Base-by-base conservation (phyloP, 2,888 invertebrate species). In the Amphipoea lucens region DNA sequence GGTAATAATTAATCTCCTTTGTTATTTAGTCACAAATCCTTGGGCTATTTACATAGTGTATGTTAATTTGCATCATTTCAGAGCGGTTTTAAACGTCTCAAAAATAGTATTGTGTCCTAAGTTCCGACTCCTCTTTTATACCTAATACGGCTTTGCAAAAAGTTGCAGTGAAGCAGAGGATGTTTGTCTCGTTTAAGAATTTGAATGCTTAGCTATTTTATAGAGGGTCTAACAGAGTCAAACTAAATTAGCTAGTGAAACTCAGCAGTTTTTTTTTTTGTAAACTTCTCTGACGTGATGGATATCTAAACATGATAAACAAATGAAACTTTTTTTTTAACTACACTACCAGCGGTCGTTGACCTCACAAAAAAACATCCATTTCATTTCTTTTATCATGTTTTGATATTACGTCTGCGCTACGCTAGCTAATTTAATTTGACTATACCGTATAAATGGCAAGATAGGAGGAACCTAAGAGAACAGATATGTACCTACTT, bases 21-120 rank as follows among this genome's bases (percentile, higher is more conserved):
- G 85, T 81, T 85, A 68, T 86, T 85, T 65, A 48, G 83, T 79
- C 66, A 36, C 60, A 48, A 73, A 54, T 76, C 85, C 87, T 85
- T 87, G 88, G 66, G 74, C 78, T 85, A 78, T 77, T 85, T 81
- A 69, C 77, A 70, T 83, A 66, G 36, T 65, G 63, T 74, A 76
- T 70, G 74, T 82, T 82, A 12, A 80, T 80, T 83, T 80, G 77
- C 70, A 84, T 84, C 45, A 79, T 73, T 74, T 75, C 75, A 67
- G 74, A 76, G 45, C 40, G 0, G 51, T 29, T 20, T 23, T 40
- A 14, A 70, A 45, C 14, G 11, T 57, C 36, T 48, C 9, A 9
- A 48, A 79, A 48, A 65, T 66, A 23, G 62, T 36, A 62, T 7
- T 11, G 6, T n/a, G 17, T 48, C 1, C 29, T 29, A 14, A 51